Percentiles rank a stretch among this genome's conserved stretches.
phyloP scores from a whole-genome alignment of 2,113 vertebrate species.

The Crypturellus undulatus region DNA sequence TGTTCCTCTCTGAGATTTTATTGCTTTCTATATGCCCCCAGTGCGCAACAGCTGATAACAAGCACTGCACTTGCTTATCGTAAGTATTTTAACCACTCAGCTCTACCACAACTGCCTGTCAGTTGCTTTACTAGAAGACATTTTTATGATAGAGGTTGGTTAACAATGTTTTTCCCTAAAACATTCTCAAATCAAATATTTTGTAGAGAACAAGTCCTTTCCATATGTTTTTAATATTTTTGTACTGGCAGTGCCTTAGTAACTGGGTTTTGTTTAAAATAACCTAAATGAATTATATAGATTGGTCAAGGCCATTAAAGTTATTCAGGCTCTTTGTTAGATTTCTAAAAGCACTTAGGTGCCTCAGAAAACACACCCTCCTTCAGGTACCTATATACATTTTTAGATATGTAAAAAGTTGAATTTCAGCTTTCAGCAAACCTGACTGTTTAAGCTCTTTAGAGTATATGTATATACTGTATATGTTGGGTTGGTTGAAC shows the following conservation, averaged over 20 bases:
- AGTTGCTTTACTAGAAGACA: background rate
- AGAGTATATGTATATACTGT: background rate
- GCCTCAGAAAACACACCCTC: background rate
- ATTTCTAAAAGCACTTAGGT: background rate
- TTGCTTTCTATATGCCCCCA: background rate
- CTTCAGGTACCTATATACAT: background rate
- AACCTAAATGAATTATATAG: background rate
- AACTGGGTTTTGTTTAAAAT: background rate
- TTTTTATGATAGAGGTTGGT: background rate
- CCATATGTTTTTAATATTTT: background rate
- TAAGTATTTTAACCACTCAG: background rate
- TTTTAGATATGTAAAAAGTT: background rate
- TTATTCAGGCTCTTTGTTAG: background rate
- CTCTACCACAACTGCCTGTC: background rate
- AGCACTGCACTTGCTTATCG: fast-evolving
- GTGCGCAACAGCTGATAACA: background rate
- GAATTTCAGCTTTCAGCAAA: background rate
- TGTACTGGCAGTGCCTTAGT: background rate
- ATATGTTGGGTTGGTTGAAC: background rate
- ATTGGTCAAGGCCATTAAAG: background rate
- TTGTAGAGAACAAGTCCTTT: background rate
- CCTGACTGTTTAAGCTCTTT: background rate
- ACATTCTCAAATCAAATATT: background rate
- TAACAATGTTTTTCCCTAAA: background rate
- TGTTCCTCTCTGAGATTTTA: background rate